Evolutionary conservation across 2,113 vertebrate species (phyloP).

Genomic region (Orientallactaga bullata): DNA sequence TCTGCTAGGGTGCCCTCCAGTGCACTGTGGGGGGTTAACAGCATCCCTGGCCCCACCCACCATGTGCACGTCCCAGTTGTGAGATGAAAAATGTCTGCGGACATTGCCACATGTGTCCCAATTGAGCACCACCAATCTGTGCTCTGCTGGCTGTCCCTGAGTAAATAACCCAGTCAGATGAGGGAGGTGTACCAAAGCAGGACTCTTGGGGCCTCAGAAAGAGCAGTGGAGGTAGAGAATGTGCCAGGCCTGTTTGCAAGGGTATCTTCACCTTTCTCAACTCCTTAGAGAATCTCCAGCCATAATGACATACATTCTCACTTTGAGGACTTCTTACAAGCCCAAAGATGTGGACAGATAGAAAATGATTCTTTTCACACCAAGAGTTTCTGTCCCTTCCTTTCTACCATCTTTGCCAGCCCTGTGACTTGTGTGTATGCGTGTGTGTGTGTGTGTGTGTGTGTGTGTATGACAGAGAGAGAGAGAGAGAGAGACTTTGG

Average conservation of each 20-base stretch:
- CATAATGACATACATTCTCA: not conserved
- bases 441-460: too few species aligned
- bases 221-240: not conserved
- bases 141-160: not conserved
- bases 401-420: not conserved
- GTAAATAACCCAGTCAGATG: not conserved
- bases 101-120: not conserved
- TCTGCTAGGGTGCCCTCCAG: not conserved
- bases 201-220: not conserved
- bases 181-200: not conserved
- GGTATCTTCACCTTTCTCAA: constrained; percentile 7
- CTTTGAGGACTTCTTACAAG: not conserved
- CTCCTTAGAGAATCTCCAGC: not conserved
- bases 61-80: not conserved
- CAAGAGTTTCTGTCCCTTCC: not conserved
- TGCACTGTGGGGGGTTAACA: not conserved
- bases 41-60: not conserved
- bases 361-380: not conserved
- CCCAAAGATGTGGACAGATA: not conserved
- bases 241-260: not conserved
- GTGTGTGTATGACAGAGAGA: too few species aligned
- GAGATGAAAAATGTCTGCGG: not conserved
- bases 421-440: not conserved
- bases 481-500: not conserved
- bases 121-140: not conserved